Evolutionary conservation across 2,888 invertebrate species (phyloP).

Genomic region (Oeneis ivallda): DNA sequence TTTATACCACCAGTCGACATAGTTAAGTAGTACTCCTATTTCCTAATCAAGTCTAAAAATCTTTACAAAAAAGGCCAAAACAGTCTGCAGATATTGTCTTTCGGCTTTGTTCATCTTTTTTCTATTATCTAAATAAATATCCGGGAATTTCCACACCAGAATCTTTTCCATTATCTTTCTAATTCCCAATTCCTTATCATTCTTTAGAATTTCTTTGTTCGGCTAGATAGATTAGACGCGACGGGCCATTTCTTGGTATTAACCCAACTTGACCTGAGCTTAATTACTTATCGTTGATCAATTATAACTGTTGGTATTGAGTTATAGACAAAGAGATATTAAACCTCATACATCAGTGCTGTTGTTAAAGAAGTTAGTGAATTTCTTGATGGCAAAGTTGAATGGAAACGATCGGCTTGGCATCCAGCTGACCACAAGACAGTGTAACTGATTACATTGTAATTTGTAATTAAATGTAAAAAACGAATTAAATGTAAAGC

Average conservation of each 20-base stretch:
- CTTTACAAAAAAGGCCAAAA: not conserved
- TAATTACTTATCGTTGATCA: constrained; percentile 38
- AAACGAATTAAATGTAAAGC: too few species aligned
- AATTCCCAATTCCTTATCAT: constrained; percentile 20
- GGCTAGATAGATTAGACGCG: constrained; percentile 25
- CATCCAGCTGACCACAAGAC: too few species aligned
- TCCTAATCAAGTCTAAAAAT: too few species aligned
- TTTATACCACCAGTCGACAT: too few species aligned
- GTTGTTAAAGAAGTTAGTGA: too few species aligned
- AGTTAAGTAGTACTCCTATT: too few species aligned
- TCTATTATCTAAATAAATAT: constrained; percentile 19
- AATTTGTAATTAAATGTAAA: too few species aligned
- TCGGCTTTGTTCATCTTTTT: not conserved
- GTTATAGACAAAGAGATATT: not conserved
- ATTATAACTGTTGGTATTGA: constrained; percentile 29
- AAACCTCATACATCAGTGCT: not conserved
- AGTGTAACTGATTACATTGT: too few species aligned
- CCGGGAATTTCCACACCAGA: constrained; percentile 18
- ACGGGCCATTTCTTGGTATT: constrained; percentile 36
- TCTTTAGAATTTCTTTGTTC: constrained; percentile 30
- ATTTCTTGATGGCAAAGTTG: too few species aligned
- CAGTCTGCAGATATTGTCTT: constrained; percentile 1
- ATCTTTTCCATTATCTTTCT: constrained; percentile 17
- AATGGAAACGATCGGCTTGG: too few species aligned
- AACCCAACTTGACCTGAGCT: constrained; percentile 38